A percentile compares a stretch with the other conserved stretches of the same genome.
phyloP scores from a whole-genome alignment of 1,140 invertebrate genomes.

The Zaprionus ghesquierei region DNA sequence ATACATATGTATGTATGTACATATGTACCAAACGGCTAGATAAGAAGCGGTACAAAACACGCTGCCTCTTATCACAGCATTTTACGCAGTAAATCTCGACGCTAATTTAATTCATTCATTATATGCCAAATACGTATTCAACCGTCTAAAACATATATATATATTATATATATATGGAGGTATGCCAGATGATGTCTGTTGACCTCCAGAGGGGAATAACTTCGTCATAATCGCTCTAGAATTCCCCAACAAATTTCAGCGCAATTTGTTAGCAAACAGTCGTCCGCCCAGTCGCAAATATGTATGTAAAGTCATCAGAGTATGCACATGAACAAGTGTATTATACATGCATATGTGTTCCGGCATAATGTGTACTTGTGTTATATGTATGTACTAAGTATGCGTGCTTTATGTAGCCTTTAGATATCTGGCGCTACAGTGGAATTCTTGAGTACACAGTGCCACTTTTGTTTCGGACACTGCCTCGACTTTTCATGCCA shows the following conservation, averaged over 20 bases:
- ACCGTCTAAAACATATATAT: neutral
- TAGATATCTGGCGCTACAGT: neutral
- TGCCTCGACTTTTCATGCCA: conserved; percentile 4
- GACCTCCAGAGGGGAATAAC: conserved; percentile 21
- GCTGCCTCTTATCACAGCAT: conserved; percentile 8
- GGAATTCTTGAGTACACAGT: conserved; percentile 4
- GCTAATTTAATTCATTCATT: conserved; percentile 30
- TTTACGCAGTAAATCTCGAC: conserved; percentile 47
- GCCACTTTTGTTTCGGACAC: conserved; percentile 11
- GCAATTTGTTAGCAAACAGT: conserved; percentile 23
- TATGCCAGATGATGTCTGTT: conserved; percentile 7
- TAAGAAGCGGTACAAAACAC: conserved; percentile 33
- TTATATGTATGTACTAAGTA: neutral
- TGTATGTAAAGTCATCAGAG: neutral
- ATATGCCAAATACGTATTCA: neutral
- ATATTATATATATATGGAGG: neutral
- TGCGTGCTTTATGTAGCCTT: neutral
- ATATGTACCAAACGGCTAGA: neutral
- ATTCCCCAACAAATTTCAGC: conserved; percentile 49
- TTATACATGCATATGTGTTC: neutral
- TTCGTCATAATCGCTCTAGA: conserved; percentile 17
- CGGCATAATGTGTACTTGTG: neutral
- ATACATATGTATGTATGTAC: neutral
- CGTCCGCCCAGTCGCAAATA: conserved; percentile 18
- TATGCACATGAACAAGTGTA: neutral